These are phyloP conservation scores for Chrysaora quinquecirrha DNA, from an alignment of 30 jellyfish, hydroid and myxozoan genomes.

Conservation along the genomic window DNA sequence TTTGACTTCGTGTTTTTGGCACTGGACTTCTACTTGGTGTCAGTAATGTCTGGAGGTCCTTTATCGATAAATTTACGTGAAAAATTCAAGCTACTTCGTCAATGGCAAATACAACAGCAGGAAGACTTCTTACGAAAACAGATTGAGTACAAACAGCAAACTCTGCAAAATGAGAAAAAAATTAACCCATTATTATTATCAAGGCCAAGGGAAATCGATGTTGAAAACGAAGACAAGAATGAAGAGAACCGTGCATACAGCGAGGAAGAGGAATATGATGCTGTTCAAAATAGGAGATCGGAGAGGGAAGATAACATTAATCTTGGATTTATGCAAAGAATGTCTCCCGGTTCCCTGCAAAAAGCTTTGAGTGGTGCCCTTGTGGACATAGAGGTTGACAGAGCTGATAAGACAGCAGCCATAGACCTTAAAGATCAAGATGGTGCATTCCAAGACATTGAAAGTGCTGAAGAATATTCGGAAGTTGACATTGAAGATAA, in stretches of 20 bases:
- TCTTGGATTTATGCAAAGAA: constrained; percentile 23
- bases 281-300: too few species aligned
- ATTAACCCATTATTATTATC: too few species aligned
- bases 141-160: not conserved
- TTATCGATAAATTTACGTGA: constrained; percentile 44
- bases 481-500: constrained; percentile 9
- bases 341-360: constrained; percentile 46
- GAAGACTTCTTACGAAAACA: constrained; percentile 31
- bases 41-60: constrained; percentile 48
- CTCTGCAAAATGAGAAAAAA: too few species aligned
- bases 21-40: constrained; percentile 13
- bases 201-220: too few species aligned
- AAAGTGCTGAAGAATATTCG: not conserved
- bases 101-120: constrained; percentile 91
- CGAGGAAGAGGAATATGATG: too few species aligned
- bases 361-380: constrained; percentile 35
- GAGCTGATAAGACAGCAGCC: not conserved
- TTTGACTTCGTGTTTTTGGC: too few species aligned
- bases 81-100: constrained; percentile 78
- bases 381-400: constrained; percentile 11
- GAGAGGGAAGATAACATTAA: too few species aligned
- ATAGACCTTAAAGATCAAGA: too few species aligned
- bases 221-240: too few species aligned
- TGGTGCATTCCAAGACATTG: not conserved
- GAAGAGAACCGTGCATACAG: too few species aligned